Percentiles rank a stretch among this genome's conserved stretches.
Conservation (phyloP, 2,113 vertebrate genomes). For the human (Homo sapiens) region DNA sequence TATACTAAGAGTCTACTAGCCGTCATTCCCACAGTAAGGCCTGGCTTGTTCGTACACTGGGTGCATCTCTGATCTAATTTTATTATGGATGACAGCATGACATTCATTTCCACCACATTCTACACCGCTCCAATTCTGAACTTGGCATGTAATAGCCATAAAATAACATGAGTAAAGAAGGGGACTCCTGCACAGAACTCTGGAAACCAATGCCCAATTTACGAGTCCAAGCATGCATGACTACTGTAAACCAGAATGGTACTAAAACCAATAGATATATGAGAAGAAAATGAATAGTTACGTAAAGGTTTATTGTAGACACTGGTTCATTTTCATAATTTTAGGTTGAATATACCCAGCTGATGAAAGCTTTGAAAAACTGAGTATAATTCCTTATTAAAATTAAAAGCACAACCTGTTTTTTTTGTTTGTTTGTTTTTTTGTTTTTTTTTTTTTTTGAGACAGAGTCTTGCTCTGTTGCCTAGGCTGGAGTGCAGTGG, state of each 20-base stretch:
- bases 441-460: background rate
- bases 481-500: no score
- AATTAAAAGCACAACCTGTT: background rate
- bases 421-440: background rate
- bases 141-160: background rate
- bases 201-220: background rate
- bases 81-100: background rate
- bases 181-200: background rate
- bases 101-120: background rate
- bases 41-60: background rate
- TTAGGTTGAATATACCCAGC: background rate
- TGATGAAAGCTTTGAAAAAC: constrained; percentile 24
- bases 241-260: background rate
- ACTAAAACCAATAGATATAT: background rate
- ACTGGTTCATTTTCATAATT: background rate
- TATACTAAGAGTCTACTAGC: background rate
- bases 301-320: background rate
- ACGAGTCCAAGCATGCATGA: background rate
- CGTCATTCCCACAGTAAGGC: background rate
- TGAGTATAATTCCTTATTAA: background rate
- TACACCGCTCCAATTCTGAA: background rate
- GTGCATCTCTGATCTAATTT: background rate
- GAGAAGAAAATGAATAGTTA: background rate
- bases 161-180: background rate
- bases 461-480: no score